Conservation (phyloP, 2,888 invertebrate species). For the Dromius quadrimaculatus region DNA sequence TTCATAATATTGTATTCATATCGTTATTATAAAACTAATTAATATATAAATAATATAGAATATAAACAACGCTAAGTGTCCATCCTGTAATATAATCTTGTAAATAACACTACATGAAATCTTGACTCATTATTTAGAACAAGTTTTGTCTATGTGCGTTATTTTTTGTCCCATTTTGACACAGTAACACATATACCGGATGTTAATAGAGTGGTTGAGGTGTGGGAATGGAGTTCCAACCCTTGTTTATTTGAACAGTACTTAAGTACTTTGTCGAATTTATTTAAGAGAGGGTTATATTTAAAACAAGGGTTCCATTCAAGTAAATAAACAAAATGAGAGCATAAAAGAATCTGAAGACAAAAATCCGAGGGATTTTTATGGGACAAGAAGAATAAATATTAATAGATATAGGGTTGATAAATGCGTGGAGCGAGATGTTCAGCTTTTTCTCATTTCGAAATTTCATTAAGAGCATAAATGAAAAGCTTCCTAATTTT, state of each 20-base stretch:
- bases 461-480: no score
- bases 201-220: constrained; percentile 4
- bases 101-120: not conserved
- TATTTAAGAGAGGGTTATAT: constrained; percentile 10
- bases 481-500: no score
- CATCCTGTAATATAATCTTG: no score
- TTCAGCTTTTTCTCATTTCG: no score
- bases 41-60: constrained; percentile 5
- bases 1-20: constrained; percentile 21
- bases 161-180: constrained; percentile 5
- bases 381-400: no score
- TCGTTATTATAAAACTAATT: constrained; percentile 9
- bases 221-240: constrained; percentile 21
- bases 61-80: not conserved
- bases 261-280: constrained; percentile 6
- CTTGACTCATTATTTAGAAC: constrained; percentile 10
- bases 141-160: constrained; percentile 7
- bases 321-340: constrained; percentile 15
- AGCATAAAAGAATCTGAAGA: not conserved
- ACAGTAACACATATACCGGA: constrained; percentile 29
- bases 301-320: not conserved
- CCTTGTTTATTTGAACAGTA: not conserved
- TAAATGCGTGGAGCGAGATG: no score
- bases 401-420: no score
- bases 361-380: constrained; percentile 2